These are phyloP conservation scores for Enteromius thamalakanensis DNA, from an alignment of 2,797 vertebrate genomes.

Conservation along the genomic window DNA sequence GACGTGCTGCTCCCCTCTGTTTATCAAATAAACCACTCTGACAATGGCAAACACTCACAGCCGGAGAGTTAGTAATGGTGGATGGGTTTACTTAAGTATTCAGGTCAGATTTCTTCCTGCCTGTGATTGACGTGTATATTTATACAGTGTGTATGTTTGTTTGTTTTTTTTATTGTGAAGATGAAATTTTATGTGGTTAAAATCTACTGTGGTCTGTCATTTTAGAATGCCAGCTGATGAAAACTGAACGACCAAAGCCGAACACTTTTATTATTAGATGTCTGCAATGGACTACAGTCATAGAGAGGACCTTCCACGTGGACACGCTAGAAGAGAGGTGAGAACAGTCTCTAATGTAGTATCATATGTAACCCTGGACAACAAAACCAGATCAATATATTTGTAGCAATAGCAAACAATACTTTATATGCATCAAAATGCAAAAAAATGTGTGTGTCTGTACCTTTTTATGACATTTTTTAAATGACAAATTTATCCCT, in stretches of 20 bases:
- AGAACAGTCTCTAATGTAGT: conserved; percentile 50
- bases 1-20: conserved; percentile 32
- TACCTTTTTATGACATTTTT: too few relatives aligned
- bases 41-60: conserved; percentile 31
- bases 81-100: conserved; percentile 24
- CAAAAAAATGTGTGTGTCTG: not conserved
- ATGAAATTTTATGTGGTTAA: not conserved
- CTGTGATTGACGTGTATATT: not conserved
- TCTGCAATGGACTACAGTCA: conserved; percentile 98
- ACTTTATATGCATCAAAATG: too few relatives aligned
- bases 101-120: conserved; percentile 46
- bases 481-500: too few relatives aligned
- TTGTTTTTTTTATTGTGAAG: not conserved
- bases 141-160: not conserved
- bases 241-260: conserved; percentile 96
- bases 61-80: conserved; percentile 18
- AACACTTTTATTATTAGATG: conserved; percentile 98
- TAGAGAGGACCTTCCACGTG: conserved; percentile 96
- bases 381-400: too few relatives aligned
- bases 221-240: conserved; percentile 97
- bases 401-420: too few relatives aligned
- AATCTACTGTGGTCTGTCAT: conserved; percentile 52
- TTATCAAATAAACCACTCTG: conserved; percentile 42
- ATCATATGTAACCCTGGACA: not conserved
- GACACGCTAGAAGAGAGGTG: conserved; percentile 95